Conservation (phyloP, 2,888 invertebrate species). For the Odontocerum albicorne region DNA sequence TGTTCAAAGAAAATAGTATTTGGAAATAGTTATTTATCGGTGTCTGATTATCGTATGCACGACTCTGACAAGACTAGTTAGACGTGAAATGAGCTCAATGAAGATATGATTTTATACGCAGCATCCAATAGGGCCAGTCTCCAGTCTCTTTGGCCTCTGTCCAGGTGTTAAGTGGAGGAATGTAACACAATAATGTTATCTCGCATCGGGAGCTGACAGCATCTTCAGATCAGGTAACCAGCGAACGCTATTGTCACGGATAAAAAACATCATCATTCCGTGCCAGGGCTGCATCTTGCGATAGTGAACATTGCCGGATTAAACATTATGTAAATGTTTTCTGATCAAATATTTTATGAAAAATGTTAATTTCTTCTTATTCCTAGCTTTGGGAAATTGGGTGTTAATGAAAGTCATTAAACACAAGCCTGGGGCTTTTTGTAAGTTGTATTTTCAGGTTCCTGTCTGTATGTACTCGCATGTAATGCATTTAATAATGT, state of each 20-base stretch:
- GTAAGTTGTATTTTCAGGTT: too few species aligned
- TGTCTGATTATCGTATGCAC: too few species aligned
- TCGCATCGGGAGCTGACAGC: slow-evolving; percentile 27
- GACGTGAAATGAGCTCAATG: background rate
- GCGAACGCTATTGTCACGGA: background rate
- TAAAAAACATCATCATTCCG: slow-evolving; percentile 9
- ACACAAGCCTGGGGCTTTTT: too few species aligned
- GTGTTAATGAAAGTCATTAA: too few species aligned
- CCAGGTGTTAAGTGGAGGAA: slow-evolving; percentile 40
- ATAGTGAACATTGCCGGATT: slow-evolving; percentile 8
- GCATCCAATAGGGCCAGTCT: background rate
- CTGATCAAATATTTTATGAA: slow-evolving; percentile 1
- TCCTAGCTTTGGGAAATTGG: too few species aligned
- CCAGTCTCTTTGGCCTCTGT: too few species aligned
- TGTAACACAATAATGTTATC: slow-evolving; percentile 38
- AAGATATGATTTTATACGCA: background rate
- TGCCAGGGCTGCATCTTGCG: background rate
- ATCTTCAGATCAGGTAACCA: slow-evolving; percentile 3
- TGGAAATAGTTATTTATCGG: too few species aligned
- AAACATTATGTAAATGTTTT: slow-evolving; percentile 6
- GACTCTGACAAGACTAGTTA: too few species aligned
- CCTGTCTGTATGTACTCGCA: too few species aligned
- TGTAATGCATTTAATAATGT: too few species aligned
- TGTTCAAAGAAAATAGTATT: too few species aligned
- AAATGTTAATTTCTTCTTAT: too few species aligned